Base-by-base conservation (phyloP, 2,113 vertebrate genomes). In the Festucalex cinctus region DNA sequence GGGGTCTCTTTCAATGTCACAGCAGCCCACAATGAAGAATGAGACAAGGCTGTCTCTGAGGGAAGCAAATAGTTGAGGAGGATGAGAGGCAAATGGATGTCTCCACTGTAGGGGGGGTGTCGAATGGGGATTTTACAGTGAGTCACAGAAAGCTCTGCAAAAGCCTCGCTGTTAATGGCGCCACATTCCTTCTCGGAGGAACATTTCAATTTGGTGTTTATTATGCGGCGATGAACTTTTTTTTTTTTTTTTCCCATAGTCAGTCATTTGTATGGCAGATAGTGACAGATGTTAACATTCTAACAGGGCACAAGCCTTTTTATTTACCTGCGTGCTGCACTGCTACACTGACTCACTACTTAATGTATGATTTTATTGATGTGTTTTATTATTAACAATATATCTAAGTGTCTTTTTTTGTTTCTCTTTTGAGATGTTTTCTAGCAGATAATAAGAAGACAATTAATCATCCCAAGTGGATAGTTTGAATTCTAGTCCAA, bases 1-100 rank as follows among this genome's bases (percentile, higher is more conserved):
- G 88, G 80, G 87, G 86, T 89, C 88, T 80, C 76, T 85, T 86
- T 90, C 86, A 87, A 90, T 88, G 89, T 91, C 88, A 84, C 80
- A 64, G 73, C 76, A 87, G 82, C 85, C 68, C 41, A 73, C 43
- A 53, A 69, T 81, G 85, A 84, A 82, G 79, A 86, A 87, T 79
- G 88, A 82, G 86, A 83, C 56, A 75, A 82, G 83, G 78, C 79
- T 66, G 79, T 87, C 75, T 84, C 85, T 54, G 60, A 85, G 85
- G 83, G 75, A 84, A 83, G 86, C 78, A 65, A 76, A 84, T 79
- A 77, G 83, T 74, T 78, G 77, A 73, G 73, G 75, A 74, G 70
- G 73, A 85, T 73, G 83, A 80, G 77, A 83, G 76, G 79, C 73
- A 86, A 86, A 90, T 83, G 73, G 79, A 85, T 85, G 84, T 86